Base-by-base conservation (phyloP, 1,140 invertebrate species). In the Bombus soroeensis region DNA sequence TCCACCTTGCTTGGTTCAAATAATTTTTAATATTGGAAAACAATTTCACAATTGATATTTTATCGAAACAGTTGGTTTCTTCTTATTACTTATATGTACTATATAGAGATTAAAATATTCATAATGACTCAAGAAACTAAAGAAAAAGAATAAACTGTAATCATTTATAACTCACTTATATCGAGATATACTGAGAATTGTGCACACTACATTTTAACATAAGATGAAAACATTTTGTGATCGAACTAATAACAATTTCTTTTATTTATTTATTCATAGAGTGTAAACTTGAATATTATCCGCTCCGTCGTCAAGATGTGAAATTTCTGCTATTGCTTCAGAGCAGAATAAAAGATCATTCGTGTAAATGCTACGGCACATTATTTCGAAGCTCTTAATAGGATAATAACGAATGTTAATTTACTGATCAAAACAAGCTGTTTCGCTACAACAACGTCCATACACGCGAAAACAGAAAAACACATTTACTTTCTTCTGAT, bases 131-230 rank as follows among this genome's bases (percentile, higher is more conserved):
- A 34, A 73, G 78, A 73, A 66, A 77, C 25, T 41, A 32, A 47
- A 74, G 47, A 22, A 74, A 72, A 81, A 41, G n/a, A 81, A 81
- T 22, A 37, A 28, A 74, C 15, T 70, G 68, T 59, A 57, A 25
- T 57, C 12, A 73, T 72, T 57, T 80, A 73, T 80, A 80, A 84
- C 57, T 73, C 76, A 71, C 68, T 80, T 84, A 79, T n/a, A 37
- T 37, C 57, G 41, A 80, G 41, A 62, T 18, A 34, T 85, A 80
- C 83, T 80, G 72, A 70, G 80, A 80, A 71, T 80, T 85, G 83
- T 85, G 83, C 77, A 85, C 68, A 32, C 83, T 85, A 80, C 70
- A 70, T 43, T 75, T 68, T n/a, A 75, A 86, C 28, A 34, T 68
- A 74, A 81, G 18, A 72, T 37, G 72, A 73, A 28, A 74, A 81